phyloP scores from a whole-genome alignment of 2,888 invertebrate species.

The Pachliopta kotzebuea region DNA sequence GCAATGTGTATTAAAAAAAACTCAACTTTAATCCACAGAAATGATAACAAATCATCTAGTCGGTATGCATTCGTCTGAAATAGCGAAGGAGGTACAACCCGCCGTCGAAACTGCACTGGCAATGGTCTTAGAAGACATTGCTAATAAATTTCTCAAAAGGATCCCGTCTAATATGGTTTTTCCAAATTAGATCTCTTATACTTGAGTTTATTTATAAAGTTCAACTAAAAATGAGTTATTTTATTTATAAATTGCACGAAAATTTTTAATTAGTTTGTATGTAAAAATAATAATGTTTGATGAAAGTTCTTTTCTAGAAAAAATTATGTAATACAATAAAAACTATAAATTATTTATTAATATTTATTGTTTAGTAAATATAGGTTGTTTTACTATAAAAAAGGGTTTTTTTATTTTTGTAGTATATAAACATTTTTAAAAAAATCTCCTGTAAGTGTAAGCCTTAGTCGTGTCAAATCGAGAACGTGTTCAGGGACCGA shows the following conservation, averaged over 20 bases:
- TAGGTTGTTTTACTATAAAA: not conserved
- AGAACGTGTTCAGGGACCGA: too few species aligned
- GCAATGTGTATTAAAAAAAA: too few species aligned
- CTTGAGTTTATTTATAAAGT: too few species aligned
- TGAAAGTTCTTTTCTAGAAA: too few species aligned
- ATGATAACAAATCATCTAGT: constrained; percentile 81
- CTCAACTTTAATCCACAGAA: constrained; percentile 58
- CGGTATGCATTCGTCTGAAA: constrained; percentile 78
- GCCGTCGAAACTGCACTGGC: constrained; percentile 80
- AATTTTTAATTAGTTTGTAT: not conserved
- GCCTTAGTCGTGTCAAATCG: too few species aligned
- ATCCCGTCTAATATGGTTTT: constrained; percentile 73
- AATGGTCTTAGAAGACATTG: constrained; percentile 80
- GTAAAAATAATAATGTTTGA: too few species aligned
- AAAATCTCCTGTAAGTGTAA: too few species aligned
- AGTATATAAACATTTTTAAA: too few species aligned
- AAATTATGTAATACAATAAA: not conserved
- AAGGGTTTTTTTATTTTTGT: not conserved
- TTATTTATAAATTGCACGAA: not conserved
- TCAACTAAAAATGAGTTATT: not conserved
- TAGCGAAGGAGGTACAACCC: constrained; percentile 80
- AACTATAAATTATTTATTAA: constrained; percentile 10
- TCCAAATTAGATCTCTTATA: constrained; percentile 47
- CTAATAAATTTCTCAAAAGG: constrained; percentile 75
- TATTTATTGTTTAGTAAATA: not conserved